These are phyloP conservation scores for Eugnorisma glareosa DNA, from an alignment of 2,888 invertebrate genomes.

Conservation along the genomic window DNA sequence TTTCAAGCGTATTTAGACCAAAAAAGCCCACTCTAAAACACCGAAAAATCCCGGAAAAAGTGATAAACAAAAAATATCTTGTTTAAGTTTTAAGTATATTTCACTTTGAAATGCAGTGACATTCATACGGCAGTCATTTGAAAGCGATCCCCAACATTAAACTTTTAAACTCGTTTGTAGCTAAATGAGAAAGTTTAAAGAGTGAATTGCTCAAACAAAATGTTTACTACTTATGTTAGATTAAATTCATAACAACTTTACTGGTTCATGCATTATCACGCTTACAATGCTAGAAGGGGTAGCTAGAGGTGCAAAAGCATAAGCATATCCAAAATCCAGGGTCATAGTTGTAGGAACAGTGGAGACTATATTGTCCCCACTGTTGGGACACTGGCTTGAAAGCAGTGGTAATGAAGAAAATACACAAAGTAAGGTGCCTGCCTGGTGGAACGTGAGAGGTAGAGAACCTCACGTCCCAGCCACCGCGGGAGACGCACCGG, in stretches of 20 bases:
- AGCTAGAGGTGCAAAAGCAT: background rate
- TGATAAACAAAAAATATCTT: background rate
- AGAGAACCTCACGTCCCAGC: too few species aligned
- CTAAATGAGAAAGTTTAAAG: slow-evolving; percentile 52
- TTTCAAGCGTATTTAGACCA: background rate
- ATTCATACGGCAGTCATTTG: slow-evolving; percentile 36
- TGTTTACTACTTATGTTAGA: slow-evolving; percentile 42
- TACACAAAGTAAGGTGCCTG: background rate
- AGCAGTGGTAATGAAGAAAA: background rate
- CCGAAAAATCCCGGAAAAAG: background rate
- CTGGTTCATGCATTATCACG: slow-evolving; percentile 2
- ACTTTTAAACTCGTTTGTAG: slow-evolving; percentile 47
- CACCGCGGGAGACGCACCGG: too few species aligned
- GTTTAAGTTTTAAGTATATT: background rate
- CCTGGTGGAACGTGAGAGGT: too few species aligned
- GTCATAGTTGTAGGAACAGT: background rate
- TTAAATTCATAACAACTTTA: slow-evolving; percentile 44
- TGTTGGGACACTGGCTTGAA: background rate
- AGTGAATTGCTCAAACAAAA: slow-evolving; percentile 51
- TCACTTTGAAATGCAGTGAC: slow-evolving; percentile 45
- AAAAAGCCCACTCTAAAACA: background rate
- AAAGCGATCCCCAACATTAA: slow-evolving; percentile 39
- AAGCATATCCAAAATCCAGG: background rate
- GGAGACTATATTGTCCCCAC: background rate
- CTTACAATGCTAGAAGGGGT: background rate